Evolutionary conservation across 2,888 invertebrate species (phyloP), one percentile per base, ranked within the genome.

Genomic region (Taphrorychus bicolor): DNA sequence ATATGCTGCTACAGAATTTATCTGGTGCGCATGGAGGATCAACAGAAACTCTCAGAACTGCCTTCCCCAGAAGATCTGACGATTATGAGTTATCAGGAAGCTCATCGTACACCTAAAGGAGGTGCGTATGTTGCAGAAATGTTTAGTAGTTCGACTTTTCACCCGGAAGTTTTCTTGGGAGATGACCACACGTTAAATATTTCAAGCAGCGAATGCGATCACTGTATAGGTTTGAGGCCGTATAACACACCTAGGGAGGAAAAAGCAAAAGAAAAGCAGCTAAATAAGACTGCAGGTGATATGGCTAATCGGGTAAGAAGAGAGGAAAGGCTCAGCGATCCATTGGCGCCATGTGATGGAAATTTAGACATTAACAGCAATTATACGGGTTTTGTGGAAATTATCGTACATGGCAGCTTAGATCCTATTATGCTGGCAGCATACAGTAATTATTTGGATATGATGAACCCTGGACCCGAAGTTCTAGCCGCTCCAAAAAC

Each of bases 121-220:
- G 93, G 92, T 2, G 94, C 93, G 1, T 95, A 95, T 78, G 84
- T 95, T 53, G 94, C 94, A 0, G 95, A 95, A 82, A 88, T 92
- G 82, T 91, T 95, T 76, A 89, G 92, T 61, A 89, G 90, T 73
- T 85, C 88, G 32, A 84, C 87, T 2, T 82, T 87, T 3, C 87
- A 87, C 41, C 84, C 87, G 0, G 91, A 91, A 76, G 82, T 94
- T 24, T 88, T 92, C 75, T 83, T 94, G 71, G 94, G 93, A 0
- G 93, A 93, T 76, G 88, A 87, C 0, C 84, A 82, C 71, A 78
- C 81, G 23, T 80, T 77, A 58, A 82, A 82, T 71, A 71, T 77
- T 14, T 75, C 78, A 21, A 76, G 72, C 57, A 76, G 77, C 1
- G 76, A 80, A 18, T 87, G 87, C 74, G 81, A 84, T 64, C 81